phyloP scores from a whole-genome alignment of 2,797 vertebrate species.

The Gambelia wislizenii region DNA sequence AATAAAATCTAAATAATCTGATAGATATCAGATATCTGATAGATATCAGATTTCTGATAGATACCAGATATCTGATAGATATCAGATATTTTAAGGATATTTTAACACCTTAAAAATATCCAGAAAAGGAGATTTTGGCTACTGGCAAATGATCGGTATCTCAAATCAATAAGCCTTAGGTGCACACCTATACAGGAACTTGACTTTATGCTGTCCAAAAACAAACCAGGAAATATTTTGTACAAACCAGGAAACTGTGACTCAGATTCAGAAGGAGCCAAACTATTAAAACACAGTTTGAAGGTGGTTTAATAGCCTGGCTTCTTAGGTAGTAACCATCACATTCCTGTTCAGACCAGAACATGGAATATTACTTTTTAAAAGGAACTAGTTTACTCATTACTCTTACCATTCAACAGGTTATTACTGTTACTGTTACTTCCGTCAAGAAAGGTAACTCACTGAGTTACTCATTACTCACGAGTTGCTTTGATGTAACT shows the following conservation, averaged over 20 bases:
- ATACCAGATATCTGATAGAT: no score
- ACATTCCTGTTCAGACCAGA: not conserved
- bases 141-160: not conserved
- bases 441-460: no score
- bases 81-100: no score
- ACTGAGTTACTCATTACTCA: no score
- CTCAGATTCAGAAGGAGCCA: not conserved
- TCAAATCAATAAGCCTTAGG: not conserved
- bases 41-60: no score
- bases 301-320: not conserved
- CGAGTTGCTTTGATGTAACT: no score
- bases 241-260: not conserved
- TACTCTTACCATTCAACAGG: no score
- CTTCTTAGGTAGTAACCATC: not conserved
- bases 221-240: not conserved
- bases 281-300: not conserved
- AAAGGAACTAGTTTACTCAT: no score
- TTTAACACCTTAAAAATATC: not conserved
- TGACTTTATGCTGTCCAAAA: not conserved
- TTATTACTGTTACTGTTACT: no score
- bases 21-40: no score
- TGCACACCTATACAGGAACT: not conserved
- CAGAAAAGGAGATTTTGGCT: not conserved
- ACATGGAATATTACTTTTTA: no score
- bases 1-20: not conserved